phyloP scores from a whole-genome alignment of 2,113 vertebrate genomes.

The Danio rerio region GRCz12tu NC_133195.1:38718501-38719000 shows the following conservation, averaged over 20 bases:
- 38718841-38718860: constrained; percentile 65
- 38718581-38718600: constrained; percentile 99
- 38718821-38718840: constrained; percentile 71
- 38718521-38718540: constrained; percentile 99
- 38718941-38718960: constrained; percentile 85
- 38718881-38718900: constrained; percentile 53
- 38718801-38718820: constrained; percentile 50
- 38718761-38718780: constrained; percentile 99
- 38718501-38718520: constrained; percentile 99
- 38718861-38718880: constrained; percentile 44
- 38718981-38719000: constrained; percentile 83
- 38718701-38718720: constrained; percentile 95
- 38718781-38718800: constrained; percentile 81
- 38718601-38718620: constrained; percentile 99
- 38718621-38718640: constrained; percentile 82
- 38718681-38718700: constrained; percentile 88
- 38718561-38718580: constrained; percentile 98
- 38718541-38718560: constrained; percentile 98
- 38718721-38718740: constrained; percentile 99
- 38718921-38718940: constrained; percentile 90
- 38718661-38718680: constrained; percentile 98
- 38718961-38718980: constrained; percentile 89
- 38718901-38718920: constrained; percentile 86
- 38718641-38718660: constrained; percentile 92
- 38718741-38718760: constrained; percentile 99